These are phyloP conservation scores for Passer montanus DNA, from an alignment of 2,113 vertebrate genomes.

Conservation along the genomic window DNA sequence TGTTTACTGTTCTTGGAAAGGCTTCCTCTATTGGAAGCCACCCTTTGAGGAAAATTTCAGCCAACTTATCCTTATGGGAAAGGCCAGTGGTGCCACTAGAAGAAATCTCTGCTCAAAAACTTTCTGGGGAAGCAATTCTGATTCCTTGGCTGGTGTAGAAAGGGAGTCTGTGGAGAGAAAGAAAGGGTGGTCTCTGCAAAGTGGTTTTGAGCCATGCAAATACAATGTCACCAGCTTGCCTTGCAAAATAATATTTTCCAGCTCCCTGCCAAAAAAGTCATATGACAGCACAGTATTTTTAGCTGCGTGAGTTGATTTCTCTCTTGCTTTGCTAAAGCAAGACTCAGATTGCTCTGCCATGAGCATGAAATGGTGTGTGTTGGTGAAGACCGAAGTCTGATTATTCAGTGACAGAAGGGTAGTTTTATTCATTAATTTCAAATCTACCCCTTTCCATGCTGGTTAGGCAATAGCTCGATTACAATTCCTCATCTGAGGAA, in stretches of 20 bases:
- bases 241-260: conserved; percentile 34
- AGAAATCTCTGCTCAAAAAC: background rate
- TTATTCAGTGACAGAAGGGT: background rate
- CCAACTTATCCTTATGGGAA: background rate
- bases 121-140: background rate
- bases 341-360: background rate
- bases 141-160: background rate
- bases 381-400: background rate
- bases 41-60: background rate
- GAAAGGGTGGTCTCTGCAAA: background rate
- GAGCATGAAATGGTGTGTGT: background rate
- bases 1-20: conserved; percentile 40
- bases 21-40: background rate
- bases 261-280: conserved; percentile 28
- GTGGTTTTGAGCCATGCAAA: background rate
- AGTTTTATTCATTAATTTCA: background rate
- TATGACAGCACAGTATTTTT: conserved; percentile 30
- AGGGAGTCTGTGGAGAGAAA: background rate
- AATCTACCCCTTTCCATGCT: background rate
- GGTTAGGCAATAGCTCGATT: background rate
- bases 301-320: background rate
- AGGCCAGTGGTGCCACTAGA: background rate
- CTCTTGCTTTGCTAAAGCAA: background rate
- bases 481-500: background rate
- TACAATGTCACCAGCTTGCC: background rate